Percentiles rank a stretch among this genome's conserved stretches.
Evolutionary conservation across 2,888 invertebrate species (phyloP).

Genomic region (Agrochola circellaris): DNA sequence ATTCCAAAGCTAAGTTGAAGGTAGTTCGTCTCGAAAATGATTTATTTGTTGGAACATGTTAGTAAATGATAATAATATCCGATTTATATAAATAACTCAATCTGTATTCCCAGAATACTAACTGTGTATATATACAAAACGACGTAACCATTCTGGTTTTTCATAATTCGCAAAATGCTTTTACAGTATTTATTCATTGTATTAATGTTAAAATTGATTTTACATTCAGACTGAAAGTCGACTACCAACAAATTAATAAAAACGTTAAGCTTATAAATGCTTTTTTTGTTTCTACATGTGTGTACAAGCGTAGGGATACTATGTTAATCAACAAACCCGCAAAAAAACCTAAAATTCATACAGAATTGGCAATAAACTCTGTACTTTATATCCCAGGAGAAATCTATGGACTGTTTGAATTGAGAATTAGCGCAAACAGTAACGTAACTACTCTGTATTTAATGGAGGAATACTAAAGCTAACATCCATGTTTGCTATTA

Average conservation of each 20-base stretch:
- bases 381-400: neutral
- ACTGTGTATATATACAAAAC: neutral
- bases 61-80: neutral
- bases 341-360: neutral
- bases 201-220: neutral
- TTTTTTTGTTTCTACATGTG: neutral
- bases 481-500: constrained; percentile 12
- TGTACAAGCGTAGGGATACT: neutral
- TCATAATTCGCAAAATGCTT: neutral
- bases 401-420: constrained; percentile 2
- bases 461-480: constrained; percentile 4
- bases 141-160: neutral
- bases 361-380: constrained; percentile 9
- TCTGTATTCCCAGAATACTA: neutral
- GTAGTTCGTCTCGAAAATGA: neutral
- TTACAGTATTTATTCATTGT: neutral
- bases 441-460: neutral
- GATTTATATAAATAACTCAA: no score
- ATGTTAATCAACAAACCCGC: neutral
- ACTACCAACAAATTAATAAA: neutral
- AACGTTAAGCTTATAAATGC: neutral
- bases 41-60: neutral
- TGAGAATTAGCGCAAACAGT: neutral
- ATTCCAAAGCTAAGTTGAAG: no score
- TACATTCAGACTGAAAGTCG: neutral